A percentile compares a stretch with the other conserved stretches of the same genome.
Evolutionary conservation across 2,113 vertebrate species (phyloP).

Genomic region (Cebidichthys violaceus): DNA sequence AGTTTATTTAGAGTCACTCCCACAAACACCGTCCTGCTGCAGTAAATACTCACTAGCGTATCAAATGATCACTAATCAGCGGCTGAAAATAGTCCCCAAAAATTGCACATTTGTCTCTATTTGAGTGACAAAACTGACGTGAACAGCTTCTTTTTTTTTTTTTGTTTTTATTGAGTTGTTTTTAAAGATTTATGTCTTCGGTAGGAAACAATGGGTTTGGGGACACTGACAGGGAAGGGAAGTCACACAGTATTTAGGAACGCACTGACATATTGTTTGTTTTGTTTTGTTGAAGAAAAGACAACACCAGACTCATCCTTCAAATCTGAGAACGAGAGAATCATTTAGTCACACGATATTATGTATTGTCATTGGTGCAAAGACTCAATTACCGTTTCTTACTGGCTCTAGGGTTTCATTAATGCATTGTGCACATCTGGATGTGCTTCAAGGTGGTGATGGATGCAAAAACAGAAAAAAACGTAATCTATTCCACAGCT

Average conservation of each 20-base stretch:
- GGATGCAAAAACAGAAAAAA: slow-evolving; percentile 7
- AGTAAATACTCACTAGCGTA: not conserved
- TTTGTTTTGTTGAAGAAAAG: not conserved
- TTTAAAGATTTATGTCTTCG: not conserved
- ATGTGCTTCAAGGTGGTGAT: slow-evolving; percentile 9
- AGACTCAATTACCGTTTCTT: not conserved
- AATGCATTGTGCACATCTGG: slow-evolving; percentile 44
- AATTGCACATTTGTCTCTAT: not conserved
- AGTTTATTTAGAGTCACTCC: not conserved
- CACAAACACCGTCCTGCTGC: not conserved
- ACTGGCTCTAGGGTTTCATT: not conserved
- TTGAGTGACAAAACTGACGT: not conserved
- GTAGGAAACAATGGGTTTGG: no score
- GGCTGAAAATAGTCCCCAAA: not conserved
- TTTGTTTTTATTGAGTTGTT: not conserved
- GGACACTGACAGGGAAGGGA: not conserved
- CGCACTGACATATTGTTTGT: not conserved
- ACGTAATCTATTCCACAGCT: slow-evolving; percentile 12
- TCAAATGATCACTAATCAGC: not conserved
- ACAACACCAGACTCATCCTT: not conserved
- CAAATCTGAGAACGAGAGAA: not conserved
- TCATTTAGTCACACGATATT: not conserved
- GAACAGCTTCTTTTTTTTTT: not conserved
- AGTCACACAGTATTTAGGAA: not conserved
- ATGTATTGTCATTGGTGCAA: not conserved